Evolutionary conservation across 2,113 vertebrate genomes (phyloP).

Genomic region (Callipepla squamata): DNA sequence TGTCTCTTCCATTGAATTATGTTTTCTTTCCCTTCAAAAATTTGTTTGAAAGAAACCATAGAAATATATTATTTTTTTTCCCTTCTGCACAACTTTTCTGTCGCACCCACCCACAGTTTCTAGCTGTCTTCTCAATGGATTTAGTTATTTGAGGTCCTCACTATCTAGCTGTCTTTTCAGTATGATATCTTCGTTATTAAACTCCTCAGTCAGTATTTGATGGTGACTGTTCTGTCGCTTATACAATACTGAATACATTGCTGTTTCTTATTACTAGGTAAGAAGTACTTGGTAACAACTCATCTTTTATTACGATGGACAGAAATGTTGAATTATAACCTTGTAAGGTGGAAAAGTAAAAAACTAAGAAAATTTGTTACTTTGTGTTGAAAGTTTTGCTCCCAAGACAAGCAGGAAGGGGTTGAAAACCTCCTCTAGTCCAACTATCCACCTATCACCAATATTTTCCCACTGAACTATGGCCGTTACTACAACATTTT

Average conservation of each 20-base stretch:
- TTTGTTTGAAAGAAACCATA: not conserved
- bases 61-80: not conserved
- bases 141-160: not conserved
- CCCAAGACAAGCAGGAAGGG: not conserved
- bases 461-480: too few relatives aligned
- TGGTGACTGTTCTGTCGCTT: not conserved
- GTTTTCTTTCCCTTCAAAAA: not conserved
- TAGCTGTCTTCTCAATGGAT: not conserved
- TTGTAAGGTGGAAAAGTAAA: not conserved
- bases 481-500: too few relatives aligned
- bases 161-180: not conserved
- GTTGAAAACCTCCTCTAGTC: not conserved
- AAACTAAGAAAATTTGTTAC: not conserved
- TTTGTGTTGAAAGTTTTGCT: not conserved
- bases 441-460: too few relatives aligned
- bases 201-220: not conserved
- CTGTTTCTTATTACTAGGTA: not conserved
- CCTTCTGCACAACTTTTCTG: not conserved
- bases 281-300: not conserved
- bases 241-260: not conserved
- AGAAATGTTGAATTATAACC: not conserved
- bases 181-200: not conserved
- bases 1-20: not conserved
- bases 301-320: conserved; percentile 8
- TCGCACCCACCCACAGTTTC: not conserved